Evolutionary conservation across 2,113 vertebrate genomes (phyloP), one percentile per base, ranked within the genome.

Genomic region (Lynx canadensis): DNA sequence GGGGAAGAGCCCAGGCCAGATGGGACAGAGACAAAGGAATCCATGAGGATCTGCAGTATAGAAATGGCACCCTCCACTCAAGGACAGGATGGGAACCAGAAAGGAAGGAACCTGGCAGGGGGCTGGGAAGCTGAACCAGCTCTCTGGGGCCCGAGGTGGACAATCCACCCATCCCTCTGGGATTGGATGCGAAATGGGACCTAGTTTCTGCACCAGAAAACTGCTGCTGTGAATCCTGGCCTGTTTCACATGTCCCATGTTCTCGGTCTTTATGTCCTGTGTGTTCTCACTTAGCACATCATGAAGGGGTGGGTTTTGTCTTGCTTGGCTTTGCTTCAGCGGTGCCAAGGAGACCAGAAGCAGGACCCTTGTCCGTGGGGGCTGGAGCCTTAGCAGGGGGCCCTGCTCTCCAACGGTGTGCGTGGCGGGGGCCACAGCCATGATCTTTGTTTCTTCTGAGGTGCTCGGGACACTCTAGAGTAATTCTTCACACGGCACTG

Each of bases 181-280:
- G 27, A 45, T 0, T 3, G 7, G 1, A 13, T 4, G 57, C 23
- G 0, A 2, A 27, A 21, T 0, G 7, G 27, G 5, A 48, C 21
- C 7, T 0, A 0, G 82, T 57, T 45, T n/a, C 19, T 0, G 27
- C 4, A 0, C 13, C 29, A 15, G 52, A 33, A 12, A 8, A 29
- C 71, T 0, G 57, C 41, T 27, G 21, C 71, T 13, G 4, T 5
- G 50, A 41, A 8, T 6, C 25, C 27, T 5, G 23, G 78, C n/a
- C 50, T 12, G 15, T 7, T 19, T 31, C 0, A 33, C 38, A 27
- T 2, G 36, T 7, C 82, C 15, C 33, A 12, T 7, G 3, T 31
- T 13, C 68, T 38, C 52, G 16, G 83, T 6, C 78, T 50, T 18
- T 13, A 1, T 31, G 9, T 41, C n/a, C 41, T 12, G 25, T 27